These are phyloP conservation scores for Phrixothrix hirtus DNA, from an alignment of 2,888 invertebrate genomes.

Conservation along the genomic window DNA sequence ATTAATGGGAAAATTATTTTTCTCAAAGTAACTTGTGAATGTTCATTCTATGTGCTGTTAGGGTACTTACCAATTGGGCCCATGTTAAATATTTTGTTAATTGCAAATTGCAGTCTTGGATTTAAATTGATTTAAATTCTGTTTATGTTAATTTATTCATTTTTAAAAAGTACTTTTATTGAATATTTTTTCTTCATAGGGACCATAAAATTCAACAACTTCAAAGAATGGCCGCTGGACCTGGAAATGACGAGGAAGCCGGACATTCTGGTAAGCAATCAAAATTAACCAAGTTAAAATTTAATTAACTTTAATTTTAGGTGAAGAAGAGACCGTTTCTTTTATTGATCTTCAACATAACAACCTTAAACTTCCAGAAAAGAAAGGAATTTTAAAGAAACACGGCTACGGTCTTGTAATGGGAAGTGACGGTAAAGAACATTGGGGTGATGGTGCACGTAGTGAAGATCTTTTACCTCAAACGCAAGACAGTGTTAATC, in stretches of 20 bases:
- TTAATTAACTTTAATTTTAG: no score
- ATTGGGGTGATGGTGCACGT: slow-evolving; percentile 75
- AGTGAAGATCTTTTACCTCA: slow-evolving; percentile 53
- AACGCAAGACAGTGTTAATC: slow-evolving; percentile 67
- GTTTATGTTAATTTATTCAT: no score
- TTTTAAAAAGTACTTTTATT: no score
- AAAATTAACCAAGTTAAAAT: not conserved
- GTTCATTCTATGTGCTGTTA: no score
- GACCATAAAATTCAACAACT: slow-evolving; percentile 80
- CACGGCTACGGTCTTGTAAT: slow-evolving; percentile 76
- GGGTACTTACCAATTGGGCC: no score
- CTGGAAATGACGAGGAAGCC: slow-evolving; percentile 73
- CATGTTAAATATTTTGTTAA: no score
- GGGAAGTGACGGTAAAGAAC: slow-evolving; percentile 70
- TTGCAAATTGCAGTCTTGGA: no score
- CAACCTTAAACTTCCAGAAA: slow-evolving; percentile 81
- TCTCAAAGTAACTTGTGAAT: no score
- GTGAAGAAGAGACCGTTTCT: slow-evolving; percentile 77
- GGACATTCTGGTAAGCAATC: slow-evolving; percentile 69
- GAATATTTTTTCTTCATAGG: slow-evolving; percentile 63
- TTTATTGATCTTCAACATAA: slow-evolving; percentile 81
- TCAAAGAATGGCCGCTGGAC: slow-evolving; percentile 71
- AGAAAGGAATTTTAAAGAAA: slow-evolving; percentile 92
- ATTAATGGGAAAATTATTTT: no score
- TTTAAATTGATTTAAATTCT: no score